Conservation (phyloP, 2,888 invertebrate genomes). For the Drosophila mayaguana region DNA sequence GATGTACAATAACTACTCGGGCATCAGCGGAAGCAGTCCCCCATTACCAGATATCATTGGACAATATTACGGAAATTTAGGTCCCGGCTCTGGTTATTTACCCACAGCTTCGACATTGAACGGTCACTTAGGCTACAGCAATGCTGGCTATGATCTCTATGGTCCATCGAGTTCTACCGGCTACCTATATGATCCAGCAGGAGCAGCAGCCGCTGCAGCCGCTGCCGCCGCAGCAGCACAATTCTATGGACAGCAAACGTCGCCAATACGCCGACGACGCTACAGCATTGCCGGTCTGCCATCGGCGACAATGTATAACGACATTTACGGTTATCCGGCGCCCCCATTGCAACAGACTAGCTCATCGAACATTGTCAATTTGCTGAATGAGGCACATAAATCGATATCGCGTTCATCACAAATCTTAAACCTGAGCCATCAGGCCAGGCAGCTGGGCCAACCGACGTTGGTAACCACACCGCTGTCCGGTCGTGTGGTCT, state of each 20-base stretch:
- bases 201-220: constrained; percentile 36
- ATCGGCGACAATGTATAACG: constrained; percentile 84
- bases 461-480: constrained; percentile 72
- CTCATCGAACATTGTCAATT: constrained; percentile 84
- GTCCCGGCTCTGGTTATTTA: constrained; percentile 37
- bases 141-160: constrained; percentile 76
- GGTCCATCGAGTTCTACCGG: constrained; percentile 79
- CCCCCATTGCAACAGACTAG: constrained; percentile 81
- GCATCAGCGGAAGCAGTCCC: constrained; percentile 84
- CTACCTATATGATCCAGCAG: constrained; percentile 79
- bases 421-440: constrained; percentile 83
- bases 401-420: constrained; percentile 85
- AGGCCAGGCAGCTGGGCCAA: constrained; percentile 81
- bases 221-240: constrained; percentile 65
- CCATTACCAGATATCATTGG: constrained; percentile 85
- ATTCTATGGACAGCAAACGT: constrained; percentile 64
- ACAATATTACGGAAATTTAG: constrained; percentile 78
- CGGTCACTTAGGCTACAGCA: constrained; percentile 50
- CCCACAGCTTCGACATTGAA: constrained; percentile 21
- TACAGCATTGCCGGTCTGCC: constrained; percentile 85
- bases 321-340: constrained; percentile 83
- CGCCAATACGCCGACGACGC: constrained; percentile 83
- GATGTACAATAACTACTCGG: constrained; percentile 85
- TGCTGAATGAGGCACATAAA: constrained; percentile 85
- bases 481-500: constrained; percentile 82